Conservation (phyloP, 2,888 invertebrate genomes). For the Agrochola lota region DNA sequence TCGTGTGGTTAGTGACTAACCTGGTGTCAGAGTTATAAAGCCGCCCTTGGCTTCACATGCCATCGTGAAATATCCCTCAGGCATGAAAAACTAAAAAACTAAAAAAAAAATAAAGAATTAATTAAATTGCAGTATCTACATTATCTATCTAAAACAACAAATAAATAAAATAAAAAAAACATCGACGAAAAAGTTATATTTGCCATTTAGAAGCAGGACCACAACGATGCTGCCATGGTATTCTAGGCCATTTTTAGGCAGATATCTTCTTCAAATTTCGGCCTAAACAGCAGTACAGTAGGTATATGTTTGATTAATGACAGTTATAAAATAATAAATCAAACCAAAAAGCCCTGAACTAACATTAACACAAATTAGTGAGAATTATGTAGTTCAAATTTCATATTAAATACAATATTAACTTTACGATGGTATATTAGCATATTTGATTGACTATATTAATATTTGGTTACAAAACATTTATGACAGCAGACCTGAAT, state of each 20-base stretch:
- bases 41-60: no score
- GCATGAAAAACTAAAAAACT: no score
- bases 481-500: conserved; percentile 19
- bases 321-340: conserved; percentile 45
- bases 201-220: neutral
- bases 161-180: no score
- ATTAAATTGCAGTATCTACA: no score
- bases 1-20: no score
- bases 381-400: conserved; percentile 38
- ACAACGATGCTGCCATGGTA: neutral
- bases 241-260: neutral
- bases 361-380: conserved; percentile 23
- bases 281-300: neutral
- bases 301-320: neutral
- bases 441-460: conserved; percentile 62
- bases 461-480: conserved; percentile 56
- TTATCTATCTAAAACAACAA: no score
- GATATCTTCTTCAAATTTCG: neutral
- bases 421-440: conserved; percentile 36
- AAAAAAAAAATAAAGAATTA: no score
- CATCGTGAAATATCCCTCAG: no score
- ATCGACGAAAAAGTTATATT: no score
- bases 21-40: no score
- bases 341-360: conserved; percentile 13
- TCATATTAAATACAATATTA: conserved; percentile 38